Conservation (phyloP, 2,113 vertebrate species). For the Hydropotes inermis region DNA sequence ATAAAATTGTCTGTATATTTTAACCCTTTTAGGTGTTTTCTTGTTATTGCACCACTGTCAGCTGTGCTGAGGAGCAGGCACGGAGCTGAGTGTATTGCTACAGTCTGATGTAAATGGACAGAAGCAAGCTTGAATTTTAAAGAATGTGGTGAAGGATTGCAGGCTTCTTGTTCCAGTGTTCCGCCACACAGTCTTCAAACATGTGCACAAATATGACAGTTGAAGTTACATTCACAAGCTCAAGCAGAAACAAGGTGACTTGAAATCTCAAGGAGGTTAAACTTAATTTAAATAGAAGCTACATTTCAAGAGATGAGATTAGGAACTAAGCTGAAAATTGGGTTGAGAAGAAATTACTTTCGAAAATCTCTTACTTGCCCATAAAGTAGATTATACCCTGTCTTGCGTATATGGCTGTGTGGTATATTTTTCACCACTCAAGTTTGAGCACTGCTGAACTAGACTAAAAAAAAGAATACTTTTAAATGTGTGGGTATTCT, state of each 20-base stretch:
- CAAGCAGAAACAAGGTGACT: background rate
- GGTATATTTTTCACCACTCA: background rate
- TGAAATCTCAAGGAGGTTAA: background rate
- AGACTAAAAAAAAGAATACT: background rate
- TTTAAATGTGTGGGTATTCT: background rate
- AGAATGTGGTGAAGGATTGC: background rate
- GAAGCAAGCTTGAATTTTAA: background rate
- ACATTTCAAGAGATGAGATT: background rate
- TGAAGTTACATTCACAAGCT: background rate
- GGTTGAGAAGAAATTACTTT: background rate
- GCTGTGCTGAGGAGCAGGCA: background rate
- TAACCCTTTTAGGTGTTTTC: background rate
- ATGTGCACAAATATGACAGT: background rate
- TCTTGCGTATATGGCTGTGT: background rate
- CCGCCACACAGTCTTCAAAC: background rate
- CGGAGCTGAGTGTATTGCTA: background rate
- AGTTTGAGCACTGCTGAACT: background rate
- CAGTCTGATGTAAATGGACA: background rate
- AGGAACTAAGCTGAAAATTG: slow-evolving; percentile 29
- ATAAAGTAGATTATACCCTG: background rate
- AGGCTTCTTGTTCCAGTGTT: background rate
- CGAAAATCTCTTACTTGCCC: background rate
- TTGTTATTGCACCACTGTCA: background rate
- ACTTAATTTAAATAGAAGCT: background rate
- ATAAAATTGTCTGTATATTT: background rate